Percentiles rank a stretch among this genome's conserved stretches.
Evolutionary conservation across 2,888 invertebrate genomes (phyloP).

Genomic region (Athripsodes cinereus): DNA sequence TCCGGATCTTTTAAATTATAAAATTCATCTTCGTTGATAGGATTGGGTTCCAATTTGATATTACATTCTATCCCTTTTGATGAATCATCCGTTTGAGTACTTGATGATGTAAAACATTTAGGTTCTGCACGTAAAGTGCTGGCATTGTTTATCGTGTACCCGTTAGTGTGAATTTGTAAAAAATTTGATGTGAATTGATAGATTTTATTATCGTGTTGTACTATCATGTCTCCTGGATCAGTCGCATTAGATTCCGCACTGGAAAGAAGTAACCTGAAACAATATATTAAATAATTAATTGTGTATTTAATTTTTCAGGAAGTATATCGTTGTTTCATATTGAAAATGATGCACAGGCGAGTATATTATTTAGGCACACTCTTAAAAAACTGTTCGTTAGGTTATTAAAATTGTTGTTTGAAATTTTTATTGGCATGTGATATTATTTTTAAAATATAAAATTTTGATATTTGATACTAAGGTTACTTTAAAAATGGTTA

Average conservation of each 20-base stretch:
- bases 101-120: conserved; percentile 29
- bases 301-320: too few relatives aligned
- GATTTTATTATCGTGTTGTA: neutral
- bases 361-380: too few relatives aligned
- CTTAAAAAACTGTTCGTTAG: too few relatives aligned
- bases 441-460: too few relatives aligned
- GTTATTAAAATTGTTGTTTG: too few relatives aligned
- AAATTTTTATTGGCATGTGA: too few relatives aligned
- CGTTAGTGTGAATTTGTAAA: neutral
- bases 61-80: neutral
- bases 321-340: too few relatives aligned
- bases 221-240: neutral
- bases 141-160: neutral
- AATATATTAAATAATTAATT: neutral
- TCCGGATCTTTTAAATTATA: too few relatives aligned
- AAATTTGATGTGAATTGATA: neutral
- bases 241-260: too few relatives aligned
- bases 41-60: conserved; percentile 19
- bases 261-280: neutral
- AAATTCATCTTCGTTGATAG: neutral
- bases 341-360: too few relatives aligned
- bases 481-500: too few relatives aligned
- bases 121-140: neutral
- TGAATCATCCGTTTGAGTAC: conserved; percentile 17
- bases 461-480: too few relatives aligned